Base-by-base conservation (phyloP, 92 coral and sea anemone species). In the Micromussa lordhowensis region DNA sequence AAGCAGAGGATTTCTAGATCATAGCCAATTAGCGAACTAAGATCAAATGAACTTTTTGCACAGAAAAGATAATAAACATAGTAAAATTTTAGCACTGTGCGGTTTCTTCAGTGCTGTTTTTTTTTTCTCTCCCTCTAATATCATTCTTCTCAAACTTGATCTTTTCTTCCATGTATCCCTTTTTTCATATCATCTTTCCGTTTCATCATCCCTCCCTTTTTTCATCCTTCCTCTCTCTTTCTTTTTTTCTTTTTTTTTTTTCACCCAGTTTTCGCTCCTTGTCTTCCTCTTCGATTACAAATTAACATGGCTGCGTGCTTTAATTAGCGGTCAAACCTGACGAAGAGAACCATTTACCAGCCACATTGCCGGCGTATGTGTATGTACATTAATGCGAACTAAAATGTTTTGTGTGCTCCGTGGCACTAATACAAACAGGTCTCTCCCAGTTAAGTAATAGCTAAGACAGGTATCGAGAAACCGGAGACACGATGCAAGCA, bases 1-100 rank as follows among this genome's bases (percentile, higher is more conserved):
- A 74, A 88, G 36, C 89, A 86, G 30, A 77, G 89, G 77, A 19
- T 83, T 28, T 86, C 89, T 28, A 86, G 83, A 40, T 86, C 89
- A 4, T 86, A 86, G 82, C 8, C n/a, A 54, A 58, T 4, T 4
- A 35, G 10, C 16, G 18, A 3, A 36, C 34, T 5, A 21, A 34
- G 30, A 36, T 30, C 0, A 55, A 34, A 79, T 34, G 13, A 29
- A 19, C 49, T 31, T 71, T 38, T 53, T 51, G 36, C 75, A 21
- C 21, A 75, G 31, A 14, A 53, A 53, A 36, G 30, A 73, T 8
- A 8, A 9, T 49, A 36, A 78, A 61, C 30, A 30, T 57, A 75
- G 22, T 84, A 69, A 26, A 57, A 7, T 84, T 31, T 68, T 38
- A 64, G 32, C 3, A 13, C 15, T n/a, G 70, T 61, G 68, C 2